Base-by-base conservation (phyloP, 2,113 vertebrate genomes). In the Megaceryle torquata region DNA sequence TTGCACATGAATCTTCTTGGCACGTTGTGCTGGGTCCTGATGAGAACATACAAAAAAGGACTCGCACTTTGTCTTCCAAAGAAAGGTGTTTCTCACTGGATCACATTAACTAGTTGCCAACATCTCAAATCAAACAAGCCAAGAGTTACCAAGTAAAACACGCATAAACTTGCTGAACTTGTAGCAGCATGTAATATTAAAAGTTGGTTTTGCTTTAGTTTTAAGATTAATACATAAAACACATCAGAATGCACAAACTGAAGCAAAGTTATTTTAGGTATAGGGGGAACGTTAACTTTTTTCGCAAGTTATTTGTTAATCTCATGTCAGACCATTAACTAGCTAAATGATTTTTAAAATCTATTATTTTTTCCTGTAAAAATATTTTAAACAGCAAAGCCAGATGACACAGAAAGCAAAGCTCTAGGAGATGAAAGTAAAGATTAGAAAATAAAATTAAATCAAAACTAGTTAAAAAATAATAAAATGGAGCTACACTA, bases 1-100 rank as follows among this genome's bases (percentile, higher is more conserved):
- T 99, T n/a, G 99, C 99, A 69, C 99, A 99, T 0, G 99, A 99
- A 93, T 99, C 99, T 94, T 99, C 99, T 91, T 99, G 99, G 96
- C 99, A 99, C 1, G 99, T 99, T 3, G 99, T 99, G 97, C 99
- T 99, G 79, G 99, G 99, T 78, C 99, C 99, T 99, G 97, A 37
- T 82, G 92, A 74, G 87, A 97, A 87, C 91, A 96, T 8, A 95
- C 71, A 95, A 92, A 95, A 95, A 48, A 95, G 33, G 74, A 94
- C 92, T 96, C 90, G 95, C 92, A 81, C 94, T 93, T 97, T 48
- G 4, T 95, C 85, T 94, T 93, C 65, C 75, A 88, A 25, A 86
- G 71, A 26, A 48, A 79, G 33, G 26, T 2, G 59, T 77, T 46
- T 79, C 44, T 64, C 75, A 70, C 57, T 60, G 88, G 90, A 70